Evolutionary conservation across 2,113 vertebrate genomes (phyloP).

Genomic region (Chaenogobius annularis): DNA sequence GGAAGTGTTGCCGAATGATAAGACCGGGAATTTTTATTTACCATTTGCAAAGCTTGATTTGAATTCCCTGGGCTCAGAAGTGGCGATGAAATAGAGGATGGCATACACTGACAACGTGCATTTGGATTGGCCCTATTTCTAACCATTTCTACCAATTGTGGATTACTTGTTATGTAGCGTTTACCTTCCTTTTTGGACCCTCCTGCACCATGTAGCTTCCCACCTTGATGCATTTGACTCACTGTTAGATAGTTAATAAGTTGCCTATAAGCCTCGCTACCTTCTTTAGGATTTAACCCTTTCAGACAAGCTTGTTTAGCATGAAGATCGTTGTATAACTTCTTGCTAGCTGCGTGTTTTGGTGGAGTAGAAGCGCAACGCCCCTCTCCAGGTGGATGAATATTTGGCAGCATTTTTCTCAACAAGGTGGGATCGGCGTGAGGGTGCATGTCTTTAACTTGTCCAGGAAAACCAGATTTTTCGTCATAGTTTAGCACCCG

Average conservation of each 20-base stretch:
- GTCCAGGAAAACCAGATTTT: constrained; percentile 71
- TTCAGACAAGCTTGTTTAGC: constrained; percentile 66
- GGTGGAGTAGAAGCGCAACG: constrained; percentile 82
- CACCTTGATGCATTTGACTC: constrained; percentile 78
- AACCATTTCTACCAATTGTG: constrained; percentile 71
- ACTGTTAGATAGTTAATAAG: constrained; percentile 78
- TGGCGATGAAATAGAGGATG: constrained; percentile 62
- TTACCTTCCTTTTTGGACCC: constrained; percentile 72
- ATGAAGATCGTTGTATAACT: constrained; percentile 69
- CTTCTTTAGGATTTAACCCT: constrained; percentile 71
- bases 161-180: constrained; percentile 72
- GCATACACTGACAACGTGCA: constrained; percentile 69
- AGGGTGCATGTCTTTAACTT: constrained; percentile 86
- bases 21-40: constrained; percentile 39
- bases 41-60: constrained; percentile 44
- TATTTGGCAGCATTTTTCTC: constrained; percentile 85
- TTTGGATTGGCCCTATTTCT: constrained; percentile 64
- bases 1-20: constrained; percentile 77
- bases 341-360: constrained; percentile 84
- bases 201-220: constrained; percentile 71
- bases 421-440: constrained; percentile 86
- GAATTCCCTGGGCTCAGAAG: constrained; percentile 60
- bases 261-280: constrained; percentile 74
- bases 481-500: constrained; percentile 85
- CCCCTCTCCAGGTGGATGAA: constrained; percentile 83